Evolutionary conservation across 1,140 invertebrate species (phyloP), one percentile per base, ranked within the genome.

Genomic region (Chironomus tepperi): DNA sequence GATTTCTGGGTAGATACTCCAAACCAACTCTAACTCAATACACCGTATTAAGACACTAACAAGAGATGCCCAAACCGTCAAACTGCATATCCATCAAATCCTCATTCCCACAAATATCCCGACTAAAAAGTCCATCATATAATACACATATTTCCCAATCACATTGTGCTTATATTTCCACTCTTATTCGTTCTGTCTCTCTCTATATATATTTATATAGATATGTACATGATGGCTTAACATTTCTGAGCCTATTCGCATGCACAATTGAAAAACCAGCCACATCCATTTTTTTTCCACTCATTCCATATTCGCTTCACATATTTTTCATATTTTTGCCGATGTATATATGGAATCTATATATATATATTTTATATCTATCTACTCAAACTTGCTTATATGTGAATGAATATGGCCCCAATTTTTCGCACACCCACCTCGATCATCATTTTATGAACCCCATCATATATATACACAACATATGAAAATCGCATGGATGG

Each of bases 381-480:
- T 57, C 47, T 57, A 47, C 47, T 12, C 8, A 34, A 34, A 34
- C 24, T 34, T 34, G 24, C 24, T 34, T 57, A 5, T 57, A 57
- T 47, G 47, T 57, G 47, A 34, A 34, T 34, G 24, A 34, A 34
- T 34, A 34, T 34, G 24, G 24, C 24, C 24, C 24, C 47, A 12
- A 57, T 57, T 57, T 57, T 5, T n/a, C 47, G n/a, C 8, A 57
- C 12, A 12, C 12, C 47, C 47, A 57, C 47, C 47, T 57, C 47
- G 47, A 57, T 57, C 47, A 57, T 57, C 47, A 57, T 57, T 57
- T 57, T 57, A 57, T 57, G 47, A 57, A 57, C 47, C 47, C 47
- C 47, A 12, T 57, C 15, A 57, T 34, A 34, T 34, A 34, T 34
- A n/a, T 34, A 34, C 47, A 57, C 47, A 57, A 57, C 24, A 34